Percentiles rank a stretch among this genome's conserved stretches.
Conservation (phyloP, 2,113 vertebrate genomes). For the Neogale vison region DNA sequence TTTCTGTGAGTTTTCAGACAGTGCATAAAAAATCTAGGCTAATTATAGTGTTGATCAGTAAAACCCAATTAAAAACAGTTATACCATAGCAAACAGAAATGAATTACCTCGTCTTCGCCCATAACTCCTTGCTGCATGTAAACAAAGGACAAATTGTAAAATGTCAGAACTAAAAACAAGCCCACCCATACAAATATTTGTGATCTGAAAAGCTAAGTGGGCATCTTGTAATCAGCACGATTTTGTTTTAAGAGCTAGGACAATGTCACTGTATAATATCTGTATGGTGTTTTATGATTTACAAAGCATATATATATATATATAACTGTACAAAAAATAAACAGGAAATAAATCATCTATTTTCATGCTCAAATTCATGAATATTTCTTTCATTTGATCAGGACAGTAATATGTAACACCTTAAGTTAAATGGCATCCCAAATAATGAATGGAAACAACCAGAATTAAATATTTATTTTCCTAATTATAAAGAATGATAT, state of each 20-base stretch:
- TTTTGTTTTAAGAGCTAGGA: constrained; percentile 48
- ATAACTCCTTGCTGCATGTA: constrained; percentile 99
- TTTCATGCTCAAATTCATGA: constrained; percentile 17
- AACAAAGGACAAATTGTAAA: constrained; percentile 93
- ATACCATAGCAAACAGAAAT: constrained; percentile 86
- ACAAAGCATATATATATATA: not conserved
- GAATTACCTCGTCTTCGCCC: constrained; percentile 99
- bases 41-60: constrained; percentile 80
- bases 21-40: constrained; percentile 72
- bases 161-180: constrained; percentile 81
- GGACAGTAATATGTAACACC: not conserved
- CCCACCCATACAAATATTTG: constrained; percentile 79
- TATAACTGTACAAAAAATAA: not conserved
- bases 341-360: not conserved
- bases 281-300: not conserved
- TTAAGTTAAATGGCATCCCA: constrained; percentile 19
- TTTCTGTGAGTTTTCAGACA: constrained; percentile 70
- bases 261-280: not conserved
- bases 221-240: constrained; percentile 60
- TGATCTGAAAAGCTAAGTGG: constrained; percentile 77
- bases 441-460: constrained; percentile 6
- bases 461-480: constrained; percentile 51
- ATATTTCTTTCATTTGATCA: not conserved
- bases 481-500: not conserved
- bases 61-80: constrained; percentile 82